Base-by-base conservation (phyloP, 1,140 invertebrate species). In the Heliconius himera region DNA sequence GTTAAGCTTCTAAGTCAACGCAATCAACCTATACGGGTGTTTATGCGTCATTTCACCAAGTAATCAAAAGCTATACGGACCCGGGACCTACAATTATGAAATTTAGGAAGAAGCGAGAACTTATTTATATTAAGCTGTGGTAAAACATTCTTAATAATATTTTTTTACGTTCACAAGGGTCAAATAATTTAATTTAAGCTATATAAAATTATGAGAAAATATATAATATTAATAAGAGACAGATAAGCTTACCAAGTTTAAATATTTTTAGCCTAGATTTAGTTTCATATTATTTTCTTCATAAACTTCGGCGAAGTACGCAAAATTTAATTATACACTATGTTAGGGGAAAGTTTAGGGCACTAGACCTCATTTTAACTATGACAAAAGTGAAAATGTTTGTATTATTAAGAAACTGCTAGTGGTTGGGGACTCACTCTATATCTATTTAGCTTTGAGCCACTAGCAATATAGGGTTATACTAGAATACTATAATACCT, bases 361-460 rank as follows among this genome's bases (percentile, higher is more conserved):
- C 22, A 66, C 60, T 66, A 66, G 60, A 49, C 20, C 13, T 20
- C 16, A 20, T n/a, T 29, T 26, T 66, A 26, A 66, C 60, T 66
- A 26, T 26, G 22, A 1, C 11, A 9, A 26, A 66, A 26, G 60
- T 9, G 2, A 26, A 66, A 66, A 26, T 26, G 22, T 66, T 26
- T 66, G 22, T 66, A 29, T 26, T 66, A 66, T 66, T 66, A 66
- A 66, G 60, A 26, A 66, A 26, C 60, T 66, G 60, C 22, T 66
- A 11, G 60, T 16, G 22, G 22, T 29, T 29, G 60, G 2, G 20
- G 60, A 26, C 9, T 5, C 0, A 4, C 0, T 22, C 20, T n/a
- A 5, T 66, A 16, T 66, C 22, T 29, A 5, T 2, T 46, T 46
- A 56, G n/a, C 8, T 56, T 56, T 56, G 8, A 22, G 54, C 1